These are phyloP conservation scores for Rhinoraja longicauda DNA, from an alignment of 2,797 vertebrate genomes.

Conservation along the genomic window DNA sequence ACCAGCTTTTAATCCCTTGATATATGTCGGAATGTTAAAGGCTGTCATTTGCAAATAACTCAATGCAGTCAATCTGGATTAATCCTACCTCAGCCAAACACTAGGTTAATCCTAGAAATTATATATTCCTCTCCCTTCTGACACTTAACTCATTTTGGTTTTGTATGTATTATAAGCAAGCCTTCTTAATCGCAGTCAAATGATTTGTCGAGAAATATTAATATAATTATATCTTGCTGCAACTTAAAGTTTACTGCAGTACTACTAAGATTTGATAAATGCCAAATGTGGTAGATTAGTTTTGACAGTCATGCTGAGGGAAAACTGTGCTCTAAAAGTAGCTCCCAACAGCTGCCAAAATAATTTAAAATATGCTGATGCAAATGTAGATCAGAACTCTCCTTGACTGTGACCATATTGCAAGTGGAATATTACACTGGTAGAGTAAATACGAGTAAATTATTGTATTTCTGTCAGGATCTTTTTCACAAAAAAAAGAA, in stretches of 20 bases:
- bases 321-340: background rate
- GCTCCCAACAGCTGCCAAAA: background rate
- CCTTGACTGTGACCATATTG: background rate
- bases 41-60: background rate
- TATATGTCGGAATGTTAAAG: background rate
- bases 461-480: background rate
- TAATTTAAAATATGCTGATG: background rate
- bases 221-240: background rate
- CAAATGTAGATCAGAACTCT: background rate
- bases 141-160: background rate
- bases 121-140: too few relatives aligned
- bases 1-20: background rate
- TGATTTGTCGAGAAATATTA: background rate
- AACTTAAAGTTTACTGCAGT: background rate
- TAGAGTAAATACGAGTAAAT: background rate
- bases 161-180: background rate
- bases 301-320: background rate
- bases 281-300: background rate
- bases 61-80: background rate
- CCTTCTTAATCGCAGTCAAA: background rate
- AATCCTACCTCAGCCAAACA: background rate
- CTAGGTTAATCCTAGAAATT: too few relatives aligned
- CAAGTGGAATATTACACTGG: background rate
- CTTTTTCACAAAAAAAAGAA: background rate
- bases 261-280: background rate